These are phyloP conservation scores for Sminthurinus aureus DNA, from an alignment of 2,888 invertebrate species.

Conservation along the genomic window DNA sequence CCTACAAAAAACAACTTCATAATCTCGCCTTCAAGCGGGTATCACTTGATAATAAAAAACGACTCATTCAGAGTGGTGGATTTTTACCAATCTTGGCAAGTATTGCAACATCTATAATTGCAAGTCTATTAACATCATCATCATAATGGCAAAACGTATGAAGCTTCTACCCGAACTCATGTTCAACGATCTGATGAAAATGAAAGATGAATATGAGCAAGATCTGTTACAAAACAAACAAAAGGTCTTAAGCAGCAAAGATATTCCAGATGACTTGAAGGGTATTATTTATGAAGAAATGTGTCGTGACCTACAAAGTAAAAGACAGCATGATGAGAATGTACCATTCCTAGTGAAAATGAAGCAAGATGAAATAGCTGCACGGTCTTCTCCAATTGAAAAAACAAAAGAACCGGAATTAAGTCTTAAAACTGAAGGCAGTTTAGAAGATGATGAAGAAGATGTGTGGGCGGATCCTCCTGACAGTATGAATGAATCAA, in stretches of 20 bases:
- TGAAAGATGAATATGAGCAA: background rate
- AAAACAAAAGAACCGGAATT: too few species aligned
- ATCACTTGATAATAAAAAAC: background rate
- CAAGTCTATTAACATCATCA: background rate
- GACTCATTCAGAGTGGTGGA: slow-evolving; percentile 24
- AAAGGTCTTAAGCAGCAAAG: background rate
- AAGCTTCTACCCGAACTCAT: slow-evolving; percentile 27
- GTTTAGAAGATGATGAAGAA: too few species aligned
- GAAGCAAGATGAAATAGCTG: background rate
- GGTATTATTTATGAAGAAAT: slow-evolving; percentile 11
- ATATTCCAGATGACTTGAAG: slow-evolving; percentile 35
- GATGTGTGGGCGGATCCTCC: background rate
- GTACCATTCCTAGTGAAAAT: too few species aligned
- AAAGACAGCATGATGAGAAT: background rate
- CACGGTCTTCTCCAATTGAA: too few species aligned
- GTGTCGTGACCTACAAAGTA: background rate
- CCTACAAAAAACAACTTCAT: slow-evolving; percentile 26
- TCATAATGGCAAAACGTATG: slow-evolving; percentile 31
- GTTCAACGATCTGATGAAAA: background rate
- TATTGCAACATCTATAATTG: too few species aligned
- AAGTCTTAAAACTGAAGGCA: too few species aligned
- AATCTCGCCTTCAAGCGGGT: background rate
- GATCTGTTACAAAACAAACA: background rate
- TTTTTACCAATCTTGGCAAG: slow-evolving; percentile 25
- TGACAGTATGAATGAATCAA: background rate